These are phyloP conservation scores for Tetrapedia diversipes DNA, from an alignment of 2,888 invertebrate species.

Conservation along the genomic window DNA sequence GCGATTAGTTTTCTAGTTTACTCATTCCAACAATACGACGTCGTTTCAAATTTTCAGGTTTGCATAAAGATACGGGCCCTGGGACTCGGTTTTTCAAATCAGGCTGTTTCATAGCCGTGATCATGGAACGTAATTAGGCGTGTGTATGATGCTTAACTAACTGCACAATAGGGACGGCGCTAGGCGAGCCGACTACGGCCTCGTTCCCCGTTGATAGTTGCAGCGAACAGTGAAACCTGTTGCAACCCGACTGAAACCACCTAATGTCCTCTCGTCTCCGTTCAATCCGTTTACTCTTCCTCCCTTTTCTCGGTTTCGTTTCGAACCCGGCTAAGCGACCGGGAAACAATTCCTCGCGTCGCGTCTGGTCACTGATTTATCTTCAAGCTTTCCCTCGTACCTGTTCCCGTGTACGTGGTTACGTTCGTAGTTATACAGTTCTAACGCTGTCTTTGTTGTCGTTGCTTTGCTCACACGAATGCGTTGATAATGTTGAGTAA, in stretches of 20 bases:
- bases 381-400: background rate
- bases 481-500: too few relatives aligned
- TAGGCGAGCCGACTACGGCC: conserved; percentile 8
- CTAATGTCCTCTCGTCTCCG: conserved; percentile 21
- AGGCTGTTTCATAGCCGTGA: background rate
- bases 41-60: background rate
- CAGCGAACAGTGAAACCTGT: conserved; percentile 54
- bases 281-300: conserved; percentile 19
- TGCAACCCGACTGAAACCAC: conserved; percentile 43
- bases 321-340: conserved; percentile 1
- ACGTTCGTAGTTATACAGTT: background rate
- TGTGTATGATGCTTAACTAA: conserved; percentile 26
- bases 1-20: too few relatives aligned
- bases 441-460: background rate
- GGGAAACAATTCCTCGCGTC: conserved; percentile 18
- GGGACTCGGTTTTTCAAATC: conserved; percentile 5
- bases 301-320: conserved; percentile 15
- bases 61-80: background rate
- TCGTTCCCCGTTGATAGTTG: conserved; percentile 23
- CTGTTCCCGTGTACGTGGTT: too few relatives aligned
- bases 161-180: conserved; percentile 22
- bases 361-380: conserved; percentile 11
- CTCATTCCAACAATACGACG: too few relatives aligned
- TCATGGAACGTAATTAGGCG: conserved; percentile 38
- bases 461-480: too few relatives aligned